Evolutionary conservation across 2,797 vertebrate genomes (phyloP), one percentile per base, ranked within the genome.

Genomic region (Eutrigla gurnardus): DNA sequence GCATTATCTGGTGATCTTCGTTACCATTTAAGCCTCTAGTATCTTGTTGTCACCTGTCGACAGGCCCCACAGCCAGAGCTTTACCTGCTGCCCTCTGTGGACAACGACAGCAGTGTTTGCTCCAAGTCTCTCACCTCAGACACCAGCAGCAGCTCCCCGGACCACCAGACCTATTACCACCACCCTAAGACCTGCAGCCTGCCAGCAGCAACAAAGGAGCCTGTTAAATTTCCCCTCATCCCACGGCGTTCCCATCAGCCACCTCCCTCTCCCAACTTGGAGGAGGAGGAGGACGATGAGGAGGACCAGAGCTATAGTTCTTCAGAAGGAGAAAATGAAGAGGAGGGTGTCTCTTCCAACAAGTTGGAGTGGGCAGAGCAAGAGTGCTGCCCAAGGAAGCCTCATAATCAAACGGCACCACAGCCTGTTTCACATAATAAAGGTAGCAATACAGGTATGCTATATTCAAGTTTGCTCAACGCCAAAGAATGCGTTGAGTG

Each of bases 1-100:
- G 12, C 40, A 64, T 40, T 32, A 58, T 25, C 12, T 18, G 25
- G 7, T 57, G 10, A 53, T 58, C 45, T 53, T 42, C 1, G 5
- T 43, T 33, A 15, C 57, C 0, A n/a, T 9, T 43, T 43, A 37
- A 43, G 33, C 32, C 35, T 18, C 5, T 67, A 10, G 63, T 53
- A 35, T 70, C 6, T 47, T 14, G 7, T 14, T 17, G 17, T 68
- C 42, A 17, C 18, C 40, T 82, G 58, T 68, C 9, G 3, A 6
- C 83, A 99, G 97, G 96, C 97, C 69, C 91, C 93, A 42, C 93
- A 96, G 86, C 96, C 97, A 8, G 97, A 99, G 90, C 94, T 99
- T 0, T 98, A 98, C 92, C 93, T 99, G 82, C 92, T 99, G 80
- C 93, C 95, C 6, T 46, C 83, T 64, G 83, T 84, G 80, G 93